Conservation (phyloP, 2,888 invertebrate genomes). For the Eudasyphora cyanicolor region DNA sequence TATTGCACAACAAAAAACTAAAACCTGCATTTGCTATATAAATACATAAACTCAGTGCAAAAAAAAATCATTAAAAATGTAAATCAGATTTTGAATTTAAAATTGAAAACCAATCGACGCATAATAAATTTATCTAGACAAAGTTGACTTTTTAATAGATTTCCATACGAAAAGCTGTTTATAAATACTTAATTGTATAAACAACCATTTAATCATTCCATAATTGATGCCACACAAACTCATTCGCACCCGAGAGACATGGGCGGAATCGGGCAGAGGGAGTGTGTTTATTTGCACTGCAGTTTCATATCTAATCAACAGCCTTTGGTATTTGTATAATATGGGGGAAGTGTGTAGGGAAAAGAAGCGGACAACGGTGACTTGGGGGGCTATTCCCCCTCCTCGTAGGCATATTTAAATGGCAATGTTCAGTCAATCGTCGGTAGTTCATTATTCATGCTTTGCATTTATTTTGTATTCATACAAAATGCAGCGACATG, state of each 20-base stretch:
- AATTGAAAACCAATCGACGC: not conserved
- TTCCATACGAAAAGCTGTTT: not conserved
- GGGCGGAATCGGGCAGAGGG: not conserved
- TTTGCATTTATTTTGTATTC: not conserved
- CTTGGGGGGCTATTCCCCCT: no score
- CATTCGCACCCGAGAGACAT: not conserved
- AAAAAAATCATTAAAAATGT: not conserved
- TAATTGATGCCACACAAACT: constrained; percentile 36
- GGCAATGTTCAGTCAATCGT: not conserved
- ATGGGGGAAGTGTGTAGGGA: no score
- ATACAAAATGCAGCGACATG: constrained; percentile 7
- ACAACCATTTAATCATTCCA: constrained; percentile 27
- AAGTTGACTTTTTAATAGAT: constrained; percentile 17
- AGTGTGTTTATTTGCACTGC: not conserved
- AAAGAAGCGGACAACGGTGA: no score
- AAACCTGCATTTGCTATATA: no score
- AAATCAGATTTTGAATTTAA: constrained; percentile 5
- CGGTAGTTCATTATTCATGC: not conserved
- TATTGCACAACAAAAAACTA: no score
- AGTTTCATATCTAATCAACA: not conserved
- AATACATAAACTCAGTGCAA: no score
- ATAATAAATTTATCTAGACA: constrained; percentile 8
- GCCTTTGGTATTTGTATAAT: not conserved
- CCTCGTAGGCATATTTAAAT: not conserved
- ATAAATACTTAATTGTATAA: constrained; percentile 6